phyloP scores from a whole-genome alignment of 2,113 vertebrate genomes.

The Serilophus lunatus region DNA sequence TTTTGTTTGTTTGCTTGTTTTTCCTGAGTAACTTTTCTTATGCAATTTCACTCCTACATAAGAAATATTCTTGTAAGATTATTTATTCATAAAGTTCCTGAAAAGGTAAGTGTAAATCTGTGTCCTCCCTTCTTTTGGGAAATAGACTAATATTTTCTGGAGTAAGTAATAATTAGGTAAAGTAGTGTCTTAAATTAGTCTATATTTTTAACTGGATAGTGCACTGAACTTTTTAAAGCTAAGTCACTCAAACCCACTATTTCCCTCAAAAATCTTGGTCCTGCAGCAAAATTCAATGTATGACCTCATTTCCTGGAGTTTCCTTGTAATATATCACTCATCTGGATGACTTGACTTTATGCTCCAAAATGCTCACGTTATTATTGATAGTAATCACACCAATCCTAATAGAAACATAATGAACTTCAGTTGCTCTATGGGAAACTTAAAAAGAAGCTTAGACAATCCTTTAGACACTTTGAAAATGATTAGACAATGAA shows the following conservation, averaged over 20 bases:
- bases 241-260: neutral
- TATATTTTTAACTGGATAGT: neutral
- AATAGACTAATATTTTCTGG: neutral
- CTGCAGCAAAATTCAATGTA: neutral
- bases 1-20: neutral
- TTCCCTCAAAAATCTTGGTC: neutral
- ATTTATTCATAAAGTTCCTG: conserved; percentile 51
- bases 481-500: neutral
- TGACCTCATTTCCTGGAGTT: neutral
- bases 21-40: neutral
- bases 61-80: conserved; percentile 32
- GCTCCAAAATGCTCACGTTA: neutral
- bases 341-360: neutral
- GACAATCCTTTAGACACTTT: neutral
- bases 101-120: conserved; percentile 50
- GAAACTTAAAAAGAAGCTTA: neutral
- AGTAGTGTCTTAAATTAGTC: neutral
- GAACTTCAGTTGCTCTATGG: neutral
- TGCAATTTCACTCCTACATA: neutral
- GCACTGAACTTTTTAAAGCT: neutral
- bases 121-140: conserved; percentile 28
- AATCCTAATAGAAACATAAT: neutral
- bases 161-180: neutral
- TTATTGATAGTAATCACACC: neutral
- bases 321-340: neutral